Evolutionary conservation across 1,140 invertebrate species (phyloP), one percentile per base, ranked within the genome.

Genomic region (Dreissena polymorpha): DNA sequence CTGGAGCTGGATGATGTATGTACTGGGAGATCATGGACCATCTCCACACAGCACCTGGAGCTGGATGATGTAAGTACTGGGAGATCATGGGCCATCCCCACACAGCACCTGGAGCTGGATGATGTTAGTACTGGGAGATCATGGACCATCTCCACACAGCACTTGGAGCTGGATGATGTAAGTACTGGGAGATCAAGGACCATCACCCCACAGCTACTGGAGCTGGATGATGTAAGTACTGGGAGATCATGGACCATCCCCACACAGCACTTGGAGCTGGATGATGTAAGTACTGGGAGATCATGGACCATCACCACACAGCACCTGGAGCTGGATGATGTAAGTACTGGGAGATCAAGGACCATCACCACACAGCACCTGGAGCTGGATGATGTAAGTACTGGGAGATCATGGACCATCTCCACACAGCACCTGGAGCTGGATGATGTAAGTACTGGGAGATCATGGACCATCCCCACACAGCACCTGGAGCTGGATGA

Each of bases 141-240:
- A 39, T 0, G 7, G 0, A 75, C 10, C 83, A 92, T 53, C 91
- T n/a, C n/a, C n/a, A n/a, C n/a, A n/a, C n/a, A n/a, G n/a, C n/a
- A n/a, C n/a, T n/a, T n/a, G n/a, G n/a, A n/a, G 12, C 83, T 92
- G 57, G 92, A 92, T 76, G 85, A 89, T 85, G 92, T 92, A 82
- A 88, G 89, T 75, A 60, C 12, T n/a, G 39, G 39, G 39, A 39
- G 39, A 39, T 39, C 39, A 39, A 0, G 7, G 0, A 75, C 10
- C 83, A 92, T 53, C 91, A 92, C n/a, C n/a, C n/a, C n/a, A n/a
- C n/a, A n/a, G n/a, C n/a, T n/a, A n/a, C n/a, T n/a, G n/a, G n/a
- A n/a, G 12, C 83, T 92, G 57, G 92, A 92, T 76, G 85, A 89
- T 85, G 92, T 92, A 82, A 88, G 89, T 75, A 60, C 12, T n/a